Evolutionary conservation across 2,888 invertebrate genomes (phyloP), one percentile per base, ranked within the genome.

Genomic region (Tiliacea citrago): DNA sequence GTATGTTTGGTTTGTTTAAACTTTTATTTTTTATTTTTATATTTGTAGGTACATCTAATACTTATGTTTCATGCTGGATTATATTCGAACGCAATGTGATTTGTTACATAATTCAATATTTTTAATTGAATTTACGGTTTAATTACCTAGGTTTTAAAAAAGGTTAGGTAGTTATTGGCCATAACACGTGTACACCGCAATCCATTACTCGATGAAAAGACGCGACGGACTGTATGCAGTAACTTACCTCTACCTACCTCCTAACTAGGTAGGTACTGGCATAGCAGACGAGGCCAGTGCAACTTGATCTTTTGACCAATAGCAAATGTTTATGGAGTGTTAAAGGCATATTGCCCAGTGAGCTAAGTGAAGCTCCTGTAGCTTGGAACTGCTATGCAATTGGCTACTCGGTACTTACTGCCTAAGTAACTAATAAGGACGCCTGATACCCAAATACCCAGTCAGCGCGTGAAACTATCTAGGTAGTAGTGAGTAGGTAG

Each of bases 351-450:
- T n/a, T 73, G 18, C 51, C 49, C 49, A 72, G 18, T 13, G 13
- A 58, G 29, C 18, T 24, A 51, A 35, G 49, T 42, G 42, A 42
- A 71, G n/a, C 29, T 73, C 57, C 8, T 47, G 13, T 47, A 68
- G 16, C 16, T 24, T 24, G 18, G 16, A 47, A n/a, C 13, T 39
- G 24, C 21, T 49, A 21, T 24, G 21, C 10, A 39, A 16, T 66
- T 18, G 49, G 16, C 21, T 39, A 24, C 39, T 69, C 21, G 8
- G 51, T 42, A 70, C 35, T 24, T 18, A 12, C 13, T 8, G 42
- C 12, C 24, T 24, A 29, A 13, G 21, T 24, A 63, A 47, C 24
- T 63, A 51, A 13, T 42, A 51, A 24, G n/a, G 49, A 18, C 35
- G 16, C 21, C 47, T 21, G 21, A 47, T 51, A 60, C 42, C 35